Percentiles rank a stretch among this genome's conserved stretches.
These are phyloP conservation scores for Crypturellus undulatus DNA, from an alignment of 2,113 vertebrate genomes.

Conservation along the genomic window DNA sequence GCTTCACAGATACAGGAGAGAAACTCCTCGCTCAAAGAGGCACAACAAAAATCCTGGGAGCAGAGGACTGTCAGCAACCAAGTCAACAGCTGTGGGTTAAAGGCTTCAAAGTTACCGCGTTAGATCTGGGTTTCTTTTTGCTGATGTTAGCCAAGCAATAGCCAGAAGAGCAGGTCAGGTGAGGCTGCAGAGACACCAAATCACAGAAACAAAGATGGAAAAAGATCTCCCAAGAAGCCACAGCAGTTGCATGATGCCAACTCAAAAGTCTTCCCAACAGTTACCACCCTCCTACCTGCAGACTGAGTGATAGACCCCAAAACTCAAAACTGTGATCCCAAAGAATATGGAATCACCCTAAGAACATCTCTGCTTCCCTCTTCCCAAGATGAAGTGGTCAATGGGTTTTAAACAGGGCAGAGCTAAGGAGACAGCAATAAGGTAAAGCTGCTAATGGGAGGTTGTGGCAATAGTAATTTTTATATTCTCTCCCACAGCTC, in stretches of 20 bases:
- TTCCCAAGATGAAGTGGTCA: rapidly evolving
- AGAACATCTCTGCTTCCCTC: rapidly evolving
- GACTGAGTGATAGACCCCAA: rapidly evolving
- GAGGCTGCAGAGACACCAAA: neutral
- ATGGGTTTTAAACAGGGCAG: neutral
- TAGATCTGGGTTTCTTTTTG: neutral
- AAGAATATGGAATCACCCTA: neutral
- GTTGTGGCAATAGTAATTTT: rapidly evolving
- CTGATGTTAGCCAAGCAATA: neutral
- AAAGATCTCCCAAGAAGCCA: neutral
- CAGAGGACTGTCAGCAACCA: neutral
- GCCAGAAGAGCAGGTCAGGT: conserved; percentile 10
- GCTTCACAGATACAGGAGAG: rapidly evolving
- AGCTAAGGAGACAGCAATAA: rapidly evolving
- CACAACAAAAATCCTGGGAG: neutral
- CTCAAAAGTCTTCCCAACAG: neutral
- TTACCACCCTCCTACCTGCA: rapidly evolving
- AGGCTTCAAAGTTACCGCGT: neutral
- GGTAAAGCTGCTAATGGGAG: neutral
- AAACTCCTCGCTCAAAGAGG: rapidly evolving
- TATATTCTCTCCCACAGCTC: neutral
- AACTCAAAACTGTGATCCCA: rapidly evolving
- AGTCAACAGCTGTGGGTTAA: neutral
- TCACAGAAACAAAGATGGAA: neutral
- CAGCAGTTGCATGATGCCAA: rapidly evolving